phyloP scores from a whole-genome alignment of 2,797 vertebrate genomes.

The Schizopygopsis pylzovi region DNA sequence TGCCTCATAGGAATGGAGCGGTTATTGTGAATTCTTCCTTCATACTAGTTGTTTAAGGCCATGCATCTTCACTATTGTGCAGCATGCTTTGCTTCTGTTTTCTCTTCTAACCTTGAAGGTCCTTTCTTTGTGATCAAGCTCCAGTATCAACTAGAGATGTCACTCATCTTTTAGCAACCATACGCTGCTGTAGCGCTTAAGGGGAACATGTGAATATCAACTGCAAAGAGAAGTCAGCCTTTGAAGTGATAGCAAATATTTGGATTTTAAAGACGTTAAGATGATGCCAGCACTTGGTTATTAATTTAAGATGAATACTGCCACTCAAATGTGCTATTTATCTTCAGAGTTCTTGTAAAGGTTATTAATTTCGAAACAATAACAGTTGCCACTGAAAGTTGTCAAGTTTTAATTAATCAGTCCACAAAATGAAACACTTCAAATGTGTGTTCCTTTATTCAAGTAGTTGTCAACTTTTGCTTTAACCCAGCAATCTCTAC shows the following conservation, averaged over 20 bases:
- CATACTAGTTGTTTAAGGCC: conserved; percentile 47
- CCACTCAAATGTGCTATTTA: background rate
- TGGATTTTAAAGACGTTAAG: background rate
- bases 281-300: conserved; percentile 6
- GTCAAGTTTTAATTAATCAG: background rate
- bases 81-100: conserved; percentile 49
- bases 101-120: conserved; percentile 49
- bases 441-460: background rate
- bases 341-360: background rate
- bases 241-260: conserved; percentile 2
- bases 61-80: conserved; percentile 32
- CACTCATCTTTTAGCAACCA: conserved; percentile 34
- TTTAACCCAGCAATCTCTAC: background rate
- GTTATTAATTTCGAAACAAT: background rate
- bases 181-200: conserved; percentile 35
- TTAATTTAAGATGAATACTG: background rate
- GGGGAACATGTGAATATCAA: conserved; percentile 19
- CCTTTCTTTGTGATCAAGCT: conserved; percentile 47
- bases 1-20: conserved; percentile 9
- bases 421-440: background rate
- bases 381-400: background rate
- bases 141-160: conserved; percentile 34
- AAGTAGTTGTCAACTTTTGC: background rate
- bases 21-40: conserved; percentile 42
- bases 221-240: conserved; percentile 18